These are phyloP conservation scores for Nipponia nippon DNA, from an alignment of 2,113 vertebrate genomes.

Conservation along the genomic window DNA sequence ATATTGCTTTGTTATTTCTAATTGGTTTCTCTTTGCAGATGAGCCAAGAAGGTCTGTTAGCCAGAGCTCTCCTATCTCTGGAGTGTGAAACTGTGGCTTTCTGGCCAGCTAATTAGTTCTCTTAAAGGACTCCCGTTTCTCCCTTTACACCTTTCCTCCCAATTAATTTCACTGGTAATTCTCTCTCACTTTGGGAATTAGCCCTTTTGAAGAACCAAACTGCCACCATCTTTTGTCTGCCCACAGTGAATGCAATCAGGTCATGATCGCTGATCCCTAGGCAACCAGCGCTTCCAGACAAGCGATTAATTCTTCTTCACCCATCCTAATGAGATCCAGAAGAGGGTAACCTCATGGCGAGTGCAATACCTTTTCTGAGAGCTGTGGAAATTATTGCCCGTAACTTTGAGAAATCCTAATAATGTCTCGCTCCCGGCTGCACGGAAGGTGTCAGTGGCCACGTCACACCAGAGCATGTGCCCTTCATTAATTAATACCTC, in stretches of 20 bases:
- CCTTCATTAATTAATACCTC: not conserved
- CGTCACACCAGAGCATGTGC: fast-evolving
- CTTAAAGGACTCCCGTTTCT: not conserved
- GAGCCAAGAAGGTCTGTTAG: not conserved
- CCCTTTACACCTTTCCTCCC: not conserved
- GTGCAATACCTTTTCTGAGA: not conserved
- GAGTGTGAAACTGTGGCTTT: not conserved
- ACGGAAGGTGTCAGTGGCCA: fast-evolving
- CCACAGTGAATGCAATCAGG: not conserved
- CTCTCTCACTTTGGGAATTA: conserved; percentile 22
- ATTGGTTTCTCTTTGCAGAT: not conserved
- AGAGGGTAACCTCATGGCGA: not conserved
- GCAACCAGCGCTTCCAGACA: not conserved
- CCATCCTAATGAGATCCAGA: conserved; percentile 6
- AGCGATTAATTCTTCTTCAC: conserved; percentile 26
- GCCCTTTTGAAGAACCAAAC: not conserved
- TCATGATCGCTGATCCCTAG: not conserved
- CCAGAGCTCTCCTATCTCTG: not conserved
- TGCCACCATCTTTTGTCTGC: not conserved
- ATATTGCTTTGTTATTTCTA: not conserved
- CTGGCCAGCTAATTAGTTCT: conserved; percentile 8
- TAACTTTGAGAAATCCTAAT: not conserved
- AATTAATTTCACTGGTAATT: conserved; percentile 35
- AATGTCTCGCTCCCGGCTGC: not conserved
- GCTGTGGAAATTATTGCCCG: not conserved